Evolutionary conservation across 2,113 vertebrate species (phyloP).

Genomic region (Chamaetylas fuelleborni): DNA sequence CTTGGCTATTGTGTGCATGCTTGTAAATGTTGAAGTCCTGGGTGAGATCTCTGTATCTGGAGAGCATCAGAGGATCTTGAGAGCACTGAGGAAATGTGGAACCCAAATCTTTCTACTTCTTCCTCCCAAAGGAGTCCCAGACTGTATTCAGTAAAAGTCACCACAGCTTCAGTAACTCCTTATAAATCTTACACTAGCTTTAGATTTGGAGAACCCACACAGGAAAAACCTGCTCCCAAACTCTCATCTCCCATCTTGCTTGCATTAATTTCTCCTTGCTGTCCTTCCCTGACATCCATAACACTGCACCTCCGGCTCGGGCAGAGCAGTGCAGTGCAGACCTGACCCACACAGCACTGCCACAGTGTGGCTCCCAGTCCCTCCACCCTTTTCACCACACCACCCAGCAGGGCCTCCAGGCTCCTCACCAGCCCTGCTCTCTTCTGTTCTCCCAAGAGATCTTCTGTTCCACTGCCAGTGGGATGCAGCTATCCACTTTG

Average conservation of each 20-base stretch:
- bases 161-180: not conserved
- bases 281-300: not conserved
- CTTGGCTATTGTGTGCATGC: constrained; percentile 33
- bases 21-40: constrained; percentile 19
- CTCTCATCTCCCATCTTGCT: not conserved
- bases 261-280: constrained; percentile 6
- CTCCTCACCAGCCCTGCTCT: not conserved
- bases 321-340: not conserved
- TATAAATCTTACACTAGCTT: not conserved
- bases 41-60: constrained; percentile 19
- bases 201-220: not conserved
- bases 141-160: not conserved
- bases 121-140: not conserved
- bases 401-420: not conserved
- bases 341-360: not conserved
- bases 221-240: constrained; percentile 31
- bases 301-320: not conserved
- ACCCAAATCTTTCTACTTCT: constrained; percentile 10
- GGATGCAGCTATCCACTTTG: not conserved
- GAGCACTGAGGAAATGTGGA: not conserved
- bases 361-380: not conserved
- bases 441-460: not conserved
- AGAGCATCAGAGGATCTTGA: constrained; percentile 13
- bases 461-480: not conserved
- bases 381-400: not conserved